Conservation (phyloP, 2,113 vertebrate genomes). For the Apus apus region DNA sequence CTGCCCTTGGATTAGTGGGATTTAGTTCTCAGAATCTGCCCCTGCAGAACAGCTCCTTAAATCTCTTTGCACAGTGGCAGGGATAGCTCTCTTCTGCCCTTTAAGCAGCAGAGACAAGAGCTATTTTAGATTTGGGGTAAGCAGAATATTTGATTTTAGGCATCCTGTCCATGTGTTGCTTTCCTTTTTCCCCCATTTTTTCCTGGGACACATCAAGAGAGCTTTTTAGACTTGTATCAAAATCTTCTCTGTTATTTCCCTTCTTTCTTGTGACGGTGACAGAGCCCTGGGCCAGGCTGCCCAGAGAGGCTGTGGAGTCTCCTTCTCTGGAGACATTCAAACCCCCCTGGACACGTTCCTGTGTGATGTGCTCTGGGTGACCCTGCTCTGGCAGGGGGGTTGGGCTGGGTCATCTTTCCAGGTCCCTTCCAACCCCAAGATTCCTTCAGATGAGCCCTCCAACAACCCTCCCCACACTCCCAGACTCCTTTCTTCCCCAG, state of each 20-base stretch:
- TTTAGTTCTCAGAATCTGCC: background rate
- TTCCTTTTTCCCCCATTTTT: background rate
- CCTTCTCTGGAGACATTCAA: too few species aligned
- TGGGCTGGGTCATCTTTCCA: too few species aligned
- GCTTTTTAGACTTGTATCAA: background rate
- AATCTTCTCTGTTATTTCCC: background rate
- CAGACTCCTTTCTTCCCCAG: background rate
- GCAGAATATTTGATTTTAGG: background rate
- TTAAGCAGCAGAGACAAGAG: background rate
- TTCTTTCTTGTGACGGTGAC: too few species aligned
- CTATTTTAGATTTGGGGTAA: background rate
- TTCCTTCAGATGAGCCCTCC: background rate
- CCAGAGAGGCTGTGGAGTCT: too few species aligned
- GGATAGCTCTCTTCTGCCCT: background rate
- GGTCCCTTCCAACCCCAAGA: too few species aligned
- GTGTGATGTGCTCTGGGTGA: too few species aligned
- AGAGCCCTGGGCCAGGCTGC: too few species aligned
- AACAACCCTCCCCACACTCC: background rate
- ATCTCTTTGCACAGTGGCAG: background rate
- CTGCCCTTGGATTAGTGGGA: slow-evolving; percentile 49
- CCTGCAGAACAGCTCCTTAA: slow-evolving; percentile 3
- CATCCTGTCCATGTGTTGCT: background rate
- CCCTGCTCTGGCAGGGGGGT: too few species aligned
- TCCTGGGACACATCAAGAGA: background rate
- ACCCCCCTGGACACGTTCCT: too few species aligned